phyloP scores from a whole-genome alignment of 2,888 invertebrate genomes.

The Troglohyphantes excavatus region DNA sequence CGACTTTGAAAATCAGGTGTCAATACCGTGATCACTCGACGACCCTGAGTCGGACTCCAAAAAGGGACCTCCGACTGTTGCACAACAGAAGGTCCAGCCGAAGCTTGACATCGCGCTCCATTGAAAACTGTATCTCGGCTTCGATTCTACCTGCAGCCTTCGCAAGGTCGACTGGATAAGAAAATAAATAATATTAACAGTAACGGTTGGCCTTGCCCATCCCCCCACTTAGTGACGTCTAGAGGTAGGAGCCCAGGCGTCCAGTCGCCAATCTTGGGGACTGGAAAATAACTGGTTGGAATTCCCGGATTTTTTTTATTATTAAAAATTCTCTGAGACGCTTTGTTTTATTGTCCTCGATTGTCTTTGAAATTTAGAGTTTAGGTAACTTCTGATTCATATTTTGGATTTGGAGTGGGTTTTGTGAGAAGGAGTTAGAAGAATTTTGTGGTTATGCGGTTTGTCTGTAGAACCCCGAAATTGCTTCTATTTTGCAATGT shows the following conservation, averaged over 20 bases:
- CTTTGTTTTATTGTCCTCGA: background rate
- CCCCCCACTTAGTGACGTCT: slow-evolving; percentile 13
- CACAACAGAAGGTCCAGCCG: background rate
- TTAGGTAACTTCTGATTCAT: background rate
- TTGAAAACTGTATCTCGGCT: background rate
- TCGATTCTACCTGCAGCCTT: slow-evolving; percentile 33
- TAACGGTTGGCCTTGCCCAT: slow-evolving; percentile 10
- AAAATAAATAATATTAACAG: background rate
- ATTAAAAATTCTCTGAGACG: background rate
- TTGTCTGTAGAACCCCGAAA: too few species aligned
- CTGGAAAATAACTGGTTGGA: slow-evolving; percentile 9
- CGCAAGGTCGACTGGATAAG: slow-evolving; percentile 55
- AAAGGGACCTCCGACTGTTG: background rate
- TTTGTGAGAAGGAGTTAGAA: background rate
- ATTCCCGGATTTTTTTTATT: background rate
- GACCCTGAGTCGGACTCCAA: slow-evolving; percentile 20
- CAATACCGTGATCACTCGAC: slow-evolving; percentile 10
- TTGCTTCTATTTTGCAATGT: too few species aligned
- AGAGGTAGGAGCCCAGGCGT: slow-evolving; percentile 27
- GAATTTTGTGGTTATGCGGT: too few species aligned
- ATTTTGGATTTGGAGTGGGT: background rate
- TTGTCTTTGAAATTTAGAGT: background rate
- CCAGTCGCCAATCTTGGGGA: slow-evolving; percentile 20
- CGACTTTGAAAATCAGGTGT: slow-evolving; percentile 7
- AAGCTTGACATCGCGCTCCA: background rate